Evolutionary conservation across 2,888 invertebrate genomes (phyloP), one percentile per base, ranked within the genome.

Genomic region (Pachliopta kotzebuea): DNA sequence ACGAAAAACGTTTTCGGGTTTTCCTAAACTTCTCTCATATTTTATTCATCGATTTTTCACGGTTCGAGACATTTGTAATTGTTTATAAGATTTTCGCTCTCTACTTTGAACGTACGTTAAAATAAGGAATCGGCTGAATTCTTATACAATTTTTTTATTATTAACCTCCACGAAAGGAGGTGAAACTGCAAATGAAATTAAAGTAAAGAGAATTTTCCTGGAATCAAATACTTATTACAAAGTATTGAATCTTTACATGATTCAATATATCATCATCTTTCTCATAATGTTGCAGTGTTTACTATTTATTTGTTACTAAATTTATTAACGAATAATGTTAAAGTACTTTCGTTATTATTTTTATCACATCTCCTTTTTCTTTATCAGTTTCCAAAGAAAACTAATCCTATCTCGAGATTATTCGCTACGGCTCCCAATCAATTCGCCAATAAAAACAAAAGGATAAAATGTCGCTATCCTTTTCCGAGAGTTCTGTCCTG

Each of bases 11-110:
- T 86, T 90, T 86, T 88, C 79, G 85, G 87, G 84, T 87, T 86
- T 86, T 79, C 84, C 81, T 86, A 85, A 90, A 89, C 83, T 90
- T 88, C 79, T 76, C 86, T 89, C 85, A 90, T 90, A 90, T 90
- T 90, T 91, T 88, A 91, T 91, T 90, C 88, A 90, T 86, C 74
- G 83, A 81, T 85, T 85, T 86, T 88, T 88, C 85, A 86, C 83
- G 85, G 84, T 83, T 84, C 82, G 78, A 79, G 81, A 83, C 85
- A 83, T 80, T 76, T 79, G 81, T 84, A 81, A 83, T 85, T 84
- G 84, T 81, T 84, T 83, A 82, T 83, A 82, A 82, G 83, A 83
- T 63, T 63, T 67, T 61, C 37, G 18, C 52, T 61, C 59, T 42
- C 31, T 49, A 37, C 54, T 45, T 56, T 31, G 31, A 29, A 17